These are phyloP conservation scores for Tetragnatha montana DNA, from an alignment of 2,888 invertebrate genomes.

Conservation along the genomic window DNA sequence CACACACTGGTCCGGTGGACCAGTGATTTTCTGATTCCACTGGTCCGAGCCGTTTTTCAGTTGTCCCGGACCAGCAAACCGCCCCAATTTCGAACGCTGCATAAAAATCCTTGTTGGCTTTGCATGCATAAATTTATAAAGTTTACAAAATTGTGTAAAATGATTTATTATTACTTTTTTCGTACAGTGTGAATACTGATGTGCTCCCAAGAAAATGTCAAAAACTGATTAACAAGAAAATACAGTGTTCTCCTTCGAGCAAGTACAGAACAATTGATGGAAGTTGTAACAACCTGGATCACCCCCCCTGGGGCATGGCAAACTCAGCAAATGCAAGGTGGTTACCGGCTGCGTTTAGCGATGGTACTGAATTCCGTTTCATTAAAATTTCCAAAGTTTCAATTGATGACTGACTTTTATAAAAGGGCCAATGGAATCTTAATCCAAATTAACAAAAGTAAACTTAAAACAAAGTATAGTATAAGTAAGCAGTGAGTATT, in stretches of 20 bases:
- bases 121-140: too few species aligned
- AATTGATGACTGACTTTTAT: neutral
- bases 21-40: too few species aligned
- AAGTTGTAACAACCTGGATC: constrained; percentile 36
- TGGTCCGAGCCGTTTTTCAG: too few species aligned
- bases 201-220: constrained; percentile 21
- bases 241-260: constrained; percentile 4
- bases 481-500: too few species aligned
- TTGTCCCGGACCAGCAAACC: too few species aligned
- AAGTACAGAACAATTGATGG: constrained; percentile 35
- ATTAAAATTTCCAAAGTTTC: too few species aligned
- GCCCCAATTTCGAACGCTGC: too few species aligned
- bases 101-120: too few species aligned
- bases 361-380: neutral
- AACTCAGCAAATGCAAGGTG: constrained; percentile 6
- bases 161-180: neutral
- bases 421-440: neutral
- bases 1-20: too few species aligned
- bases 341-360: constrained; percentile 14
- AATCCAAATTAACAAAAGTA: neutral
- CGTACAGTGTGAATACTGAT: constrained; percentile 16
- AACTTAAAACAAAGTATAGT: too few species aligned
- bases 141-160: neutral
- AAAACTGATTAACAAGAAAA: neutral
- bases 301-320: constrained; percentile 20